A percentile compares a stretch with the other conserved stretches of the same genome.
Evolutionary conservation across 2,113 vertebrate genomes (phyloP).

Genomic region (Callipepla squamata): DNA sequence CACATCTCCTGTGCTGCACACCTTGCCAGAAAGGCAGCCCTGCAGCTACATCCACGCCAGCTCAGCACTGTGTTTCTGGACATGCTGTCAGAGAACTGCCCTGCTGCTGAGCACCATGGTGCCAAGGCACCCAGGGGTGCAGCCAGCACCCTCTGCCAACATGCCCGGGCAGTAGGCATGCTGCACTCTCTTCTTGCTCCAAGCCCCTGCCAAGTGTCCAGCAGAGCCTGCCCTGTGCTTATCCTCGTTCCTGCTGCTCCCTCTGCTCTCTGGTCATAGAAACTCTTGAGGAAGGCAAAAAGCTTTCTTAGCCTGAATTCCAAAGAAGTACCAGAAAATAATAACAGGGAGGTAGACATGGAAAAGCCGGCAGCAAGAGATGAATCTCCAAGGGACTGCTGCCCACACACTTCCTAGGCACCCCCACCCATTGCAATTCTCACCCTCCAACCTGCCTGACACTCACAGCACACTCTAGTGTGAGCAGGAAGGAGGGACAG

Average conservation of each 20-base stretch:
- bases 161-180: background rate
- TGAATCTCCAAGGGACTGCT: fast-evolving
- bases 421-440: fast-evolving
- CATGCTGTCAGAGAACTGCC: fast-evolving
- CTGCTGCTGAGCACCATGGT: fast-evolving
- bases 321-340: background rate
- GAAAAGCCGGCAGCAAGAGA: background rate
- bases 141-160: background rate
- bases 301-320: background rate
- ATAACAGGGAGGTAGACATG: background rate
- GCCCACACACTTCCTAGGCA: fast-evolving
- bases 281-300: no score
- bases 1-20: fast-evolving
- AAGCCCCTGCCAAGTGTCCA: background rate
- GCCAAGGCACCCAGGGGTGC: fast-evolving
- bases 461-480: fast-evolving
- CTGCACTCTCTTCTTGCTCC: background rate
- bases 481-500: fast-evolving
- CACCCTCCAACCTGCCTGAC: fast-evolving
- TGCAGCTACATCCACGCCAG: fast-evolving
- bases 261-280: background rate
- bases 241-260: background rate
- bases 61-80: background rate
- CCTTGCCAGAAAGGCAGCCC: background rate
- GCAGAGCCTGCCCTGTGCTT: background rate